phyloP scores from a whole-genome alignment of 2,888 invertebrate genomes.

The Eupithecia insigniata region DNA sequence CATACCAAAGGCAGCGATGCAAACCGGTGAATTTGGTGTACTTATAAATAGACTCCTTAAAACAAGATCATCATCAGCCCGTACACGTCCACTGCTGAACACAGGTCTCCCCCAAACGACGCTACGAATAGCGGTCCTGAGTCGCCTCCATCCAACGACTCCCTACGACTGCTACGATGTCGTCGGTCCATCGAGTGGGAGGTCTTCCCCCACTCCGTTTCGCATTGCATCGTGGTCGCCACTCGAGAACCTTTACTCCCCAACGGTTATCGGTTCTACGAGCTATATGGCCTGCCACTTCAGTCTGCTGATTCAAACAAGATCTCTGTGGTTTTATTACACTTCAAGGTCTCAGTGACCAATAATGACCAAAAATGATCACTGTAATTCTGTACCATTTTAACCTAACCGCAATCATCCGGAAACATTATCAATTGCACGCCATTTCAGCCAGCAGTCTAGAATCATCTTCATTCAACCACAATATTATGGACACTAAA shows the following conservation, averaged over 20 bases:
- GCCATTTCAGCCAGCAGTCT: conserved; percentile 27
- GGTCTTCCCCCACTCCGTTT: no score
- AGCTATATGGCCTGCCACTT: no score
- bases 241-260: no score
- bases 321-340: conserved; percentile 1
- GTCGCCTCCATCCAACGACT: no score
- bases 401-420: conserved; percentile 20
- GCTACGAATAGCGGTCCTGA: no score
- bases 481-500: conserved; percentile 62
- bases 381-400: conserved; percentile 14
- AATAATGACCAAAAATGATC: conserved; percentile 2
- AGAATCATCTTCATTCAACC: conserved; percentile 56
- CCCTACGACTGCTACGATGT: no score
- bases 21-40: not conserved
- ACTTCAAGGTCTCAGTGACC: conserved; percentile 3
- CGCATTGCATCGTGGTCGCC: no score
- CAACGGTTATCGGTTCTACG: no score
- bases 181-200: no score
- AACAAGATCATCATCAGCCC: not conserved
- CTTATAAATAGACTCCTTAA: no score
- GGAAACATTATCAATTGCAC: conserved; percentile 33
- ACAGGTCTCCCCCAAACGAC: no score
- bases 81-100: no score
- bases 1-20: not conserved
- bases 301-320: not conserved